Percentiles rank a stretch among this genome's conserved stretches.
Evolutionary conservation across 2,113 vertebrate species (phyloP).

Genomic region (Sinocyclocheilus grahami): DNA sequence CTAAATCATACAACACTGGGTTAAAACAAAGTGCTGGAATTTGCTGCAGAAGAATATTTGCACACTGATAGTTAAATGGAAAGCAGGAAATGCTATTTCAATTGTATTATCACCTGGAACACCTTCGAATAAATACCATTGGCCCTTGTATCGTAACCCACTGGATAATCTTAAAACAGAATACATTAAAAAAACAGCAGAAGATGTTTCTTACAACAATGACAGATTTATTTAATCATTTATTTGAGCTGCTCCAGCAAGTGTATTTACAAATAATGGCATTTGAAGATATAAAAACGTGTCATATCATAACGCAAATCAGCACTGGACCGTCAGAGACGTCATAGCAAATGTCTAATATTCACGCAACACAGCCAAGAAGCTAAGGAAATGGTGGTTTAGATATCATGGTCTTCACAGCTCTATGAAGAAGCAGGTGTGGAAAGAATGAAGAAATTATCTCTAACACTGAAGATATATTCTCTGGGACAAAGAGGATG

Average conservation of each 20-base stretch:
- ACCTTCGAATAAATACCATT: neutral
- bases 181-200: constrained; percentile 43
- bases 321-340: constrained; percentile 29
- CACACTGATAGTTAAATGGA: neutral
- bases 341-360: constrained; percentile 31
- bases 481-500: constrained; percentile 37
- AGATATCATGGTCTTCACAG: constrained; percentile 20
- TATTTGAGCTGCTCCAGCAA: constrained; percentile 93
- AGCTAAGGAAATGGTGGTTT: constrained; percentile 19
- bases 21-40: constrained; percentile 3
- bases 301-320: constrained; percentile 48
- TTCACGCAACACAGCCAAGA: constrained; percentile 18
- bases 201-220: constrained; percentile 65
- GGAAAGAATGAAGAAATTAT: constrained; percentile 11
- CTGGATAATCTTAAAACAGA: neutral
- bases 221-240: constrained; percentile 77
- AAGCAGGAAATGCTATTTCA: neutral
- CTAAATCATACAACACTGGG: neutral
- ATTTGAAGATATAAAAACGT: constrained; percentile 84
- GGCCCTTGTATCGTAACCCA: neutral
- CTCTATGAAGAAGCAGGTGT: constrained; percentile 22
- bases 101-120: too few species aligned
- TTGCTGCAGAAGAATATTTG: neutral
- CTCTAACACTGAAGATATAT: constrained; percentile 13
- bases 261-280: constrained; percentile 98